Conservation (phyloP, 2,113 vertebrate species). For the Cyanoramphus novaezelandiae region DNA sequence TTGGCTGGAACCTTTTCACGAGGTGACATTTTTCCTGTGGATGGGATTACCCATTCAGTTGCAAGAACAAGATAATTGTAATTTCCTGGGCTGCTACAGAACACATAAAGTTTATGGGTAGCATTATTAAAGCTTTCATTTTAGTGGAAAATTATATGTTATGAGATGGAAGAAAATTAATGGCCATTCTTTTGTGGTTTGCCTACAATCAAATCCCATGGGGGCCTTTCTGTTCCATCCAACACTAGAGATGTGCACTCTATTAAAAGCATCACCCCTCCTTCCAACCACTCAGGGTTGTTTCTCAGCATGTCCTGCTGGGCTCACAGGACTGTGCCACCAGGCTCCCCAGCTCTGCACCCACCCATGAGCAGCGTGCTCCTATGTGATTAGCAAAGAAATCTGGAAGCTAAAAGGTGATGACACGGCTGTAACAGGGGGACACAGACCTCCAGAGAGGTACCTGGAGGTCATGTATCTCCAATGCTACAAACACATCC, state of each 20-base stretch:
- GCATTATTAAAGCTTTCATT: slow-evolving; percentile 30
- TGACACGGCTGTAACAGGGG: background rate
- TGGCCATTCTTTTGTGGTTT: background rate
- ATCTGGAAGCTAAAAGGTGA: background rate
- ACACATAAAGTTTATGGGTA: slow-evolving; percentile 1
- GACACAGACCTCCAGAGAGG: background rate
- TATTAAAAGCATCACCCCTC: background rate
- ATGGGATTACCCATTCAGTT: background rate
- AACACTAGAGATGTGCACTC: background rate
- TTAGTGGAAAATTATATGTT: background rate
- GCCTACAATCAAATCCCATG: background rate
- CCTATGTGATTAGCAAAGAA: background rate
- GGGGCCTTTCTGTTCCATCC: background rate
- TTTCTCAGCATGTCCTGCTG: background rate
- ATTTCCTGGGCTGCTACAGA: background rate
- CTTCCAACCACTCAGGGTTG: background rate
- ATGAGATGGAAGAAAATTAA: slow-evolving; percentile 18
- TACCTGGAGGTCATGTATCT: background rate
- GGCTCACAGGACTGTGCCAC: background rate
- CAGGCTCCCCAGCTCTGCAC: background rate
- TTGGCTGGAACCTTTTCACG: background rate
- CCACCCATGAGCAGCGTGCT: rapidly evolving
- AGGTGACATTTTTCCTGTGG: background rate
- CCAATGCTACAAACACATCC: background rate
- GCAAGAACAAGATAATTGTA: background rate